A percentile compares a stretch with the other conserved stretches of the same genome.
phyloP scores from a whole-genome alignment of 2,888 invertebrate genomes.

The Chirona hameri region DNA sequence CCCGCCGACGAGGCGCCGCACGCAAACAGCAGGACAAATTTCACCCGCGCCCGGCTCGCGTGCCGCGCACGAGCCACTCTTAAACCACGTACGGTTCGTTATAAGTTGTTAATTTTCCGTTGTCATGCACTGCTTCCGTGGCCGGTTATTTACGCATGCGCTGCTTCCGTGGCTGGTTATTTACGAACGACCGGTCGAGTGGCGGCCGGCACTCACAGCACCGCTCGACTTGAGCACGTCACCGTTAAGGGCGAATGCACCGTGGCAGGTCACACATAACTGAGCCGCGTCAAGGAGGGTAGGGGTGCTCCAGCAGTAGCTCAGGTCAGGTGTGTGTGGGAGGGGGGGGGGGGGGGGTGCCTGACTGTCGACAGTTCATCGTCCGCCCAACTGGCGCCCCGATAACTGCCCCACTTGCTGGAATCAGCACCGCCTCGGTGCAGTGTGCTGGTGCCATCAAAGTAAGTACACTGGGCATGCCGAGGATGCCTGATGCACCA shows the following conservation, averaged over 20 bases:
- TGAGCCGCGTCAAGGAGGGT: too few species aligned
- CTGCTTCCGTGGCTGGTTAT: too few species aligned
- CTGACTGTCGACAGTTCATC: background rate
- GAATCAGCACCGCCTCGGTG: too few species aligned
- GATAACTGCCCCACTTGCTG: background rate
- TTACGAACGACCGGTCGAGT: too few species aligned
- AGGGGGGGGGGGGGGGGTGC: background rate
- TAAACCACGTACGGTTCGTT: constrained; percentile 3
- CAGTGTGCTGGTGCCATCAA: background rate
- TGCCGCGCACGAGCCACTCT: background rate
- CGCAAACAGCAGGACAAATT: background rate
- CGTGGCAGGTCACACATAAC: too few species aligned
- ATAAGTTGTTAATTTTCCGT: background rate
- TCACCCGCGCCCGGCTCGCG: background rate
- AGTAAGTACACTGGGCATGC: background rate
- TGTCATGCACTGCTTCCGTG: background rate
- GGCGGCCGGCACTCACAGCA: too few species aligned
- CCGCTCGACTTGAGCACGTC: too few species aligned
- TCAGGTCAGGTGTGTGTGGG: background rate
- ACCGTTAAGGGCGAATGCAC: too few species aligned
- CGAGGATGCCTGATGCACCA: background rate
- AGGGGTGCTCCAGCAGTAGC: too few species aligned
- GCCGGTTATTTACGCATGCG: background rate
- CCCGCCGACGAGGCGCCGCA: background rate
- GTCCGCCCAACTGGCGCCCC: background rate